Conservation (phyloP, 2,797 vertebrate species). For the Etheostoma perlongum region DNA sequence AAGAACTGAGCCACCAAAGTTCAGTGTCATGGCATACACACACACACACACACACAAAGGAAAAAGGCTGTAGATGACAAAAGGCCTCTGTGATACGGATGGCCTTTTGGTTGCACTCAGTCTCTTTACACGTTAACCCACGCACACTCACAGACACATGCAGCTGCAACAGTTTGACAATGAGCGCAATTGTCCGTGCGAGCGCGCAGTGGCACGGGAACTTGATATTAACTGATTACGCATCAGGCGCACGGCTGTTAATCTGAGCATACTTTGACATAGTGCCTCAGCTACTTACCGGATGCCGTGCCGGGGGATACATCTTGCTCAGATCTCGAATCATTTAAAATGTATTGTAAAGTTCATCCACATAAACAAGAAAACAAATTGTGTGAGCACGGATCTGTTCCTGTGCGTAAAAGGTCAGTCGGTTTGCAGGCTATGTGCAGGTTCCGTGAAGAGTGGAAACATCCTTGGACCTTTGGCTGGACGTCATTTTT, state of each 20-base stretch:
- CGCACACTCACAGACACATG: conserved; percentile 50
- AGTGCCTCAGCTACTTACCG: conserved; percentile 86
- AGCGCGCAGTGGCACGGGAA: conserved; percentile 77
- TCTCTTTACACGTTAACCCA: conserved; percentile 51
- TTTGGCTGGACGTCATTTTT: conserved; percentile 25
- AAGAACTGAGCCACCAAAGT: conserved; percentile 72
- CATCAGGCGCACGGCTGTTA: conserved; percentile 65
- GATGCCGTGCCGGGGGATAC: conserved; percentile 94
- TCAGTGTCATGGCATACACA: conserved; percentile 52
- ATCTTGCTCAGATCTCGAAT: conserved; percentile 97
- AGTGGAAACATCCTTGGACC: conserved; percentile 60
- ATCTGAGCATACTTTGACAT: conserved; percentile 60
- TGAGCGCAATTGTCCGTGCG: conserved; percentile 74
- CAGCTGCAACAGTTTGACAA: conserved; percentile 74
- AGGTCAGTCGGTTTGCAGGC: conserved; percentile 45
- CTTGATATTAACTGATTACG: conserved; percentile 76
- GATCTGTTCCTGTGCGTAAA: conserved; percentile 72
- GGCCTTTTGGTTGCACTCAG: conserved; percentile 59
- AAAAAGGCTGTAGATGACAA: conserved; percentile 68
- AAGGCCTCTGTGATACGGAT: conserved; percentile 63
- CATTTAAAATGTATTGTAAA: conserved; percentile 87
- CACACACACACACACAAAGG: conserved; percentile 23
- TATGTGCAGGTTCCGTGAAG: conserved; percentile 37
- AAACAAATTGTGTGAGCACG: conserved; percentile 28
- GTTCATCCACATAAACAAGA: conserved; percentile 75